Evolutionary conservation across 2,797 vertebrate genomes (phyloP).

Genomic region (Sebastes cheni): DNA sequence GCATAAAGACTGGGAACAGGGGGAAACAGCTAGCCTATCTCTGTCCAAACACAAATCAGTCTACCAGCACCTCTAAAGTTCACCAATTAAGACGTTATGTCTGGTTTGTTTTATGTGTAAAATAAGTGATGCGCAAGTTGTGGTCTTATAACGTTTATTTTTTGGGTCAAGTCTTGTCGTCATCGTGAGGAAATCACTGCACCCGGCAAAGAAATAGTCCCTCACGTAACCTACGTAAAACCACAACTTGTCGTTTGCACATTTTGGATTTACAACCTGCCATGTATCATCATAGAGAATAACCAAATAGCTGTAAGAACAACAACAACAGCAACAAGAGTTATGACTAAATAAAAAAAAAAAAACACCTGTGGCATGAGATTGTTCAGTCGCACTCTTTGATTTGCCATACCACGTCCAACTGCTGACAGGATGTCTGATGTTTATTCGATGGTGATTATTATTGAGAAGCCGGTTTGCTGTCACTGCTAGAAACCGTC

Average conservation of each 20-base stretch:
- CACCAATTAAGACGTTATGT: no score
- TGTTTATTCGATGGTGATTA: slow-evolving; percentile 31
- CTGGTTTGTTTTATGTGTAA: neutral
- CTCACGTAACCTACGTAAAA: neutral
- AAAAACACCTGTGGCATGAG: neutral
- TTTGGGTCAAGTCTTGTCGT: neutral
- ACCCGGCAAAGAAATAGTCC: neutral
- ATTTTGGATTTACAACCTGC: neutral
- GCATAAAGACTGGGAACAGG: neutral
- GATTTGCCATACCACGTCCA: slow-evolving; percentile 10
- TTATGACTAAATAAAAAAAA: neutral
- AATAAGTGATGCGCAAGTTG: neutral
- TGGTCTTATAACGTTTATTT: neutral
- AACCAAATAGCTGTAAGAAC: slow-evolving; percentile 4
- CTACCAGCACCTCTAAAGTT: no score
- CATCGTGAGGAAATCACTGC: neutral
- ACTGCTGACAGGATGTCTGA: slow-evolving; percentile 19
- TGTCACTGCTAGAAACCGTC: slow-evolving; percentile 31
- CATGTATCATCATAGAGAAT: neutral
- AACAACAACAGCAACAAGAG: neutral
- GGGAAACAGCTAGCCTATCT: neutral
- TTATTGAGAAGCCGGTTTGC: slow-evolving; percentile 35
- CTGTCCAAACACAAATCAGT: no score
- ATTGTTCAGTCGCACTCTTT: slow-evolving; percentile 56
- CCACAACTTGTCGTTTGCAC: neutral